These are phyloP conservation scores for Aphelocoma coerulescens DNA, from an alignment of 2,113 vertebrate genomes.

Conservation along the genomic window DNA sequence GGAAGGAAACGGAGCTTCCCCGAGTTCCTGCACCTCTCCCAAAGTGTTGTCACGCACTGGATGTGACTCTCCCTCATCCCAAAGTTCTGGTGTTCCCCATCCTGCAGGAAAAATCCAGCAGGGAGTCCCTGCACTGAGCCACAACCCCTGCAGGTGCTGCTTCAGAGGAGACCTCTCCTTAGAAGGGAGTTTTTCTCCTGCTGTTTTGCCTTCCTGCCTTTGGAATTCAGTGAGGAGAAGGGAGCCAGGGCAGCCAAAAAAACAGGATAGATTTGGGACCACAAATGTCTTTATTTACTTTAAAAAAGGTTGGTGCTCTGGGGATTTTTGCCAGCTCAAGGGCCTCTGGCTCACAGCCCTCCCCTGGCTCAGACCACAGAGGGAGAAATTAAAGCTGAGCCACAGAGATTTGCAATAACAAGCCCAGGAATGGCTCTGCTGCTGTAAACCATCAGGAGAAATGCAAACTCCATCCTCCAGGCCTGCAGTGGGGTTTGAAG, in stretches of 20 bases:
- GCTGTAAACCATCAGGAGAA: neutral
- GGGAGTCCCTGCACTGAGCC: neutral
- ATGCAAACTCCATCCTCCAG: conserved; percentile 7
- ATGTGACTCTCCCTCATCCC: neutral
- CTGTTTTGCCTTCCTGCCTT: neutral
- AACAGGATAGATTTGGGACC: neutral
- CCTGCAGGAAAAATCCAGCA: neutral
- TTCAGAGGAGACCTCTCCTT: neutral
- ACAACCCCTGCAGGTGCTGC: neutral
- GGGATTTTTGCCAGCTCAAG: neutral
- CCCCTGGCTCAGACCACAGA: neutral
- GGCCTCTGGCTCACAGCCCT: neutral
- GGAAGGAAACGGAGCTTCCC: neutral
- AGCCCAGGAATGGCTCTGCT: neutral
- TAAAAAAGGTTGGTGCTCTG: neutral
- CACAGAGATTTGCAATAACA: neutral
- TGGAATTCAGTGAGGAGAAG: neutral
- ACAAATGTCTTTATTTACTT: neutral
- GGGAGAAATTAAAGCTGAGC: neutral
- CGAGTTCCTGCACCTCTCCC: neutral
- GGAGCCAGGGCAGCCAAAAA: neutral
- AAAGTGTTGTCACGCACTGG: fast-evolving
- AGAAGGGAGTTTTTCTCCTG: neutral
- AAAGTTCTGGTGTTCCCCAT: neutral
- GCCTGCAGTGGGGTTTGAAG: neutral